These are phyloP conservation scores for Idris sp. DNA, from an alignment of 1,140 invertebrate species.

Conservation along the genomic window DNA sequence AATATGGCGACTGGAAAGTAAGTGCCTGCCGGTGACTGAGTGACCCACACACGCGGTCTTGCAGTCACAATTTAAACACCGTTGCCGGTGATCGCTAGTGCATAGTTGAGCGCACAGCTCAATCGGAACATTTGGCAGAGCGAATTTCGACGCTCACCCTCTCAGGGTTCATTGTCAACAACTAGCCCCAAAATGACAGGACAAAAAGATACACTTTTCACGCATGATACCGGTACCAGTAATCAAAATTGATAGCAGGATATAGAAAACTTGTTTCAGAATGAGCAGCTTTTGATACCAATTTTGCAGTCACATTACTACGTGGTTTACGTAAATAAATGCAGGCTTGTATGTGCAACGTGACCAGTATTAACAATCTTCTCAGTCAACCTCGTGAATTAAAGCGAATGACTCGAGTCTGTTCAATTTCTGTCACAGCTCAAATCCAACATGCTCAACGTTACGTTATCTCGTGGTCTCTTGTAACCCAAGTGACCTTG, in stretches of 20 bases:
- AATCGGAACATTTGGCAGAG: no score
- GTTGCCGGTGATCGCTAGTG: conserved; percentile 58
- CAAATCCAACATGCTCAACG: neutral
- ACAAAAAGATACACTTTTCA: no score
- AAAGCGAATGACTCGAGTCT: conserved; percentile 14
- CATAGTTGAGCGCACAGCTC: no score
- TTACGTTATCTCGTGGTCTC: conserved; percentile 17
- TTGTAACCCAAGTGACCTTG: conserved; percentile 18
- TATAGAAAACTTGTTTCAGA: no score
- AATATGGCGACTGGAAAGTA: conserved; percentile 72
- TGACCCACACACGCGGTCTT: conserved; percentile 69
- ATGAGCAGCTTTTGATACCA: no score
- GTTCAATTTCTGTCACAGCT: conserved; percentile 7
- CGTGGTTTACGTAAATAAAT: conserved; percentile 24
- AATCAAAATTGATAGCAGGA: no score
- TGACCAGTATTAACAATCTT: conserved; percentile 25
- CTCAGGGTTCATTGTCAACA: no score
- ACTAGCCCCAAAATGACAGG: no score
- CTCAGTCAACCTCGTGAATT: neutral
- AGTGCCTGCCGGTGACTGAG: conserved; percentile 69
- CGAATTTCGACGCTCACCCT: no score
- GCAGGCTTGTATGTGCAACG: conserved; percentile 2
- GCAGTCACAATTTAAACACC: conserved; percentile 71
- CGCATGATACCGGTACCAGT: no score
- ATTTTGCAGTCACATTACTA: conserved; percentile 6